Evolutionary conservation across 1,140 invertebrate genomes (phyloP).

Genomic region (Macrobrachium rosenbergii): DNA sequence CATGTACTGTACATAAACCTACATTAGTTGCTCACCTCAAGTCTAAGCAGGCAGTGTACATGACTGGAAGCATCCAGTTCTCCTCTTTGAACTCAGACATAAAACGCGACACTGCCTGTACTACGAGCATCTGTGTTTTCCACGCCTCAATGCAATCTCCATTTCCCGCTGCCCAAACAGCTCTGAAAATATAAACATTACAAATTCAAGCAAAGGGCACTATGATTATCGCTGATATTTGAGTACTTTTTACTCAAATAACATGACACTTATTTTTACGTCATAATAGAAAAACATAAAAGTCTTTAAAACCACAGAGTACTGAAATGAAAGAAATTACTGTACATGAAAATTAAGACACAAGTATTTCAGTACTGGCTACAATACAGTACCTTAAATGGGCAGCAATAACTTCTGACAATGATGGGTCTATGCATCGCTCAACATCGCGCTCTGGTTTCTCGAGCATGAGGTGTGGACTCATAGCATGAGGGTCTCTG

Average conservation of each 20-base stretch:
- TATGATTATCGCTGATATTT: conserved; percentile 29
- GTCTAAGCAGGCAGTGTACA: conserved; percentile 91
- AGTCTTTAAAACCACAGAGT: neutral
- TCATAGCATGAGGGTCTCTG: conserved; percentile 81
- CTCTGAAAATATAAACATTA: conserved; percentile 60
- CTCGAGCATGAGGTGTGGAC: conserved; percentile 79
- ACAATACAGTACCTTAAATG: conserved; percentile 80
- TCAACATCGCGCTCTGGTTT: conserved; percentile 80
- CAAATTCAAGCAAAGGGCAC: neutral
- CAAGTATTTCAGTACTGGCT: neutral
- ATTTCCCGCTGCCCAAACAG: conserved; percentile 46
- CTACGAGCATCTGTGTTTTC: conserved; percentile 81
- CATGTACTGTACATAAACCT: no score
- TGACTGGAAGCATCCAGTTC: conserved; percentile 94
- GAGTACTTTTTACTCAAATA: neutral
- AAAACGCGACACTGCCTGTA: conserved; percentile 85
- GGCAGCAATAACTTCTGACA: conserved; percentile 84
- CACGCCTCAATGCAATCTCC: conserved; percentile 83
- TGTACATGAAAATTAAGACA: conserved; percentile 29
- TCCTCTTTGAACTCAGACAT: conserved; percentile 93
- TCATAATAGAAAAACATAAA: neutral
- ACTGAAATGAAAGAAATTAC: conserved; percentile 53
- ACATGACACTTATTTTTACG: neutral
- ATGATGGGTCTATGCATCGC: conserved; percentile 79
- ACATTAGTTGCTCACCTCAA: conserved; percentile 82